Percentiles rank a stretch among this genome's conserved stretches.
Conservation (phyloP, 2,888 invertebrate genomes). For the Balanococcus diminutus region DNA sequence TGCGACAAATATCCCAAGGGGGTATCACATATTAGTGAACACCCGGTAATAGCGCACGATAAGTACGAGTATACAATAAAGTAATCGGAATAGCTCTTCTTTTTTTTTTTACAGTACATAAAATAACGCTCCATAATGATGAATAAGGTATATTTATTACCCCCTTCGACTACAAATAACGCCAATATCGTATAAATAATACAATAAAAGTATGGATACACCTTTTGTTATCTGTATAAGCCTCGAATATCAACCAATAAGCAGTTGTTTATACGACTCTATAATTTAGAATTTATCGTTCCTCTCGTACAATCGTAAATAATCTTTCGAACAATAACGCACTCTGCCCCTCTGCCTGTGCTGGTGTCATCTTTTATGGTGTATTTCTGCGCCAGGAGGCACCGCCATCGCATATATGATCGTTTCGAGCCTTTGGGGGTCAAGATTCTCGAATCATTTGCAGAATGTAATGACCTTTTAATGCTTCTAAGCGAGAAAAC, state of each 20-base stretch:
- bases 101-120: constrained; percentile 1
- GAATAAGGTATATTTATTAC: neutral
- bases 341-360: too few relatives aligned
- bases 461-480: too few relatives aligned
- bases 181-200: constrained; percentile 14
- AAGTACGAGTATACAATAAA: neutral
- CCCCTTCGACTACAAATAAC: neutral
- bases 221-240: constrained; percentile 16
- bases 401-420: too few relatives aligned
- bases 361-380: too few relatives aligned
- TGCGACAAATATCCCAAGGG: too few relatives aligned
- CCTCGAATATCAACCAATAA: neutral
- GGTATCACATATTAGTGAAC: too few relatives aligned
- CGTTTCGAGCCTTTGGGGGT: too few relatives aligned
- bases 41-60: too few relatives aligned
- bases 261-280: neutral
- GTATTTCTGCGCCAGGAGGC: too few relatives aligned
- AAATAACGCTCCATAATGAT: constrained; percentile 1
- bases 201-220: constrained; percentile 1
- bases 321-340: neutral
- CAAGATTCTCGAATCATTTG: too few relatives aligned
- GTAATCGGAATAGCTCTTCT: neutral
- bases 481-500: too few relatives aligned
- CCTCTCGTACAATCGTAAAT: neutral
- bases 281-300: neutral